Evolutionary conservation across 2,113 vertebrate genomes (phyloP).

Genomic region (Tachysurus vachellii): DNA sequence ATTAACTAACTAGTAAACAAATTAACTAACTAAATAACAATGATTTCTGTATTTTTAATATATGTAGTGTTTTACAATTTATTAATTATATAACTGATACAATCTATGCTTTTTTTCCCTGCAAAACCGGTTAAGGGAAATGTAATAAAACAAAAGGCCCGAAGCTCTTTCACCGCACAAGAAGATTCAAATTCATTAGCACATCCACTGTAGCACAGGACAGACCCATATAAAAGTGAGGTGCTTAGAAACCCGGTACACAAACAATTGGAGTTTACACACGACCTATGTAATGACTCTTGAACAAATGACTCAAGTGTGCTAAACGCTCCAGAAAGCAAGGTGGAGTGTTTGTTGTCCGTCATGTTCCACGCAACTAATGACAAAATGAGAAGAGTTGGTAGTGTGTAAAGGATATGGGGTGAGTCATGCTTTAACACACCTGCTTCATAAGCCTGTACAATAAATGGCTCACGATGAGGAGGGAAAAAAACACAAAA

Average conservation of each 20-base stretch:
- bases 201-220: not conserved
- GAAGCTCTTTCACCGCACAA: not conserved
- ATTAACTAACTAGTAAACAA: too few relatives aligned
- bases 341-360: not conserved
- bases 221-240: not conserved
- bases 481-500: not conserved
- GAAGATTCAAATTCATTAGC: not conserved
- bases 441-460: conserved; percentile 35
- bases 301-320: not conserved
- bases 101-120: too few relatives aligned
- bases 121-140: not conserved
- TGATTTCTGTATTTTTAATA: not conserved
- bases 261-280: not conserved
- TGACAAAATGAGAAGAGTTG: not conserved
- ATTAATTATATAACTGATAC: too few relatives aligned
- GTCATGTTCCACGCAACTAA: not conserved
- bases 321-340: not conserved
- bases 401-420: conserved; percentile 23
- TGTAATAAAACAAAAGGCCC: not conserved
- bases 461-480: conserved; percentile 1
- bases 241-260: not conserved
- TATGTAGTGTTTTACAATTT: not conserved
- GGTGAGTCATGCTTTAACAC: not conserved
- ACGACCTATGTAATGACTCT: not conserved
- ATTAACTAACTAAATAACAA: too few relatives aligned